phyloP scores from a whole-genome alignment of 2,797 vertebrate species.

The Nannoperca australis region DNA sequence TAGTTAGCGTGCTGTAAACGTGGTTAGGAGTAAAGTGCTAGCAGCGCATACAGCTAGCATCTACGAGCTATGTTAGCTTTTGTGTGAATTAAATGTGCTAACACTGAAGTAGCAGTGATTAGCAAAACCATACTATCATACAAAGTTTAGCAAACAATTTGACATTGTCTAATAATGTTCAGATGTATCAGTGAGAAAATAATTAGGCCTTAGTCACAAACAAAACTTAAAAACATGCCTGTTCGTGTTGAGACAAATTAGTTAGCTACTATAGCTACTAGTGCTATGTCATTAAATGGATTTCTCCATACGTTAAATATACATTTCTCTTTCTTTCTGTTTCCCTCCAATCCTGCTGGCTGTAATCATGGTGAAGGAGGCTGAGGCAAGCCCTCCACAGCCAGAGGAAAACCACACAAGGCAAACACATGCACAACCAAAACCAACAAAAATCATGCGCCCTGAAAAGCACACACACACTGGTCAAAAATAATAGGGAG shows the following conservation, averaged over 20 bases:
- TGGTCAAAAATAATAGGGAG: conserved; percentile 52
- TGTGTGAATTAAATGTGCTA: background rate
- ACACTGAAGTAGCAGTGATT: background rate
- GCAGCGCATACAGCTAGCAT: background rate
- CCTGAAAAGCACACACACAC: conserved; percentile 42
- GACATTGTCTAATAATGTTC: background rate
- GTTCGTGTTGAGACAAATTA: background rate
- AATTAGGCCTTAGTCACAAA: background rate
- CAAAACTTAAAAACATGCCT: background rate
- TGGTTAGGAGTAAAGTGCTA: no score
- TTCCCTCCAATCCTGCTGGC: background rate
- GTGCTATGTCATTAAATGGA: background rate
- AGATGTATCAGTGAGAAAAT: background rate
- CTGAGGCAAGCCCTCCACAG: conserved; percentile 54
- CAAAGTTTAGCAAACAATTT: background rate
- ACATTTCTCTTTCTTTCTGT: conserved; percentile 7
- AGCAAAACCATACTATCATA: background rate
- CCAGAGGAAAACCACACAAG: conserved; percentile 71
- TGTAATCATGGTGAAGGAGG: conserved; percentile 46
- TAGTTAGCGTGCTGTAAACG: no score
- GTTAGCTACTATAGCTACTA: background rate
- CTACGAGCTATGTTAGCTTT: background rate
- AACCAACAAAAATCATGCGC: conserved; percentile 66
- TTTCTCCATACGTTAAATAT: conserved; percentile 10
- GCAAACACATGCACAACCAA: conserved; percentile 65